Conservation (phyloP, 2,888 invertebrate genomes). For the Serripes groenlandicus region DNA sequence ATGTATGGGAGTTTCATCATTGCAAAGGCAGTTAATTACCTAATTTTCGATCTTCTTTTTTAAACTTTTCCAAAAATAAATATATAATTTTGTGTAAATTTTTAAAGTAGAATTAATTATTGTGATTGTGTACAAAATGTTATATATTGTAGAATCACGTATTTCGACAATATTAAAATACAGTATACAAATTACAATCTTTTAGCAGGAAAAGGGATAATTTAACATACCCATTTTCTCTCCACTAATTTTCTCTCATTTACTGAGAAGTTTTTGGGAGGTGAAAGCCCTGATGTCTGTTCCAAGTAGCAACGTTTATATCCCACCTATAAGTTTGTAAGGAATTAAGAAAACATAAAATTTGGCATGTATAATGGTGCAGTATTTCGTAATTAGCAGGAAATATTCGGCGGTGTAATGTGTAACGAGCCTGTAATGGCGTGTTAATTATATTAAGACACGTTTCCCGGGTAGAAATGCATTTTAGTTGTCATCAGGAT, state of each 20-base stretch:
- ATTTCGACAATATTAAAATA: too few relatives aligned
- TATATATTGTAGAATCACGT: too few relatives aligned
- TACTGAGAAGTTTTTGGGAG: too few relatives aligned
- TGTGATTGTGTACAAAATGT: too few relatives aligned
- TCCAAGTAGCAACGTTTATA: conserved; percentile 10
- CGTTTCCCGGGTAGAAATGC: conserved; percentile 8
- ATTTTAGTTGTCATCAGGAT: conserved; percentile 3
- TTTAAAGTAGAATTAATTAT: too few relatives aligned
- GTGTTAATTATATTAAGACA: conserved; percentile 17
- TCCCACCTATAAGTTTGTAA: not conserved
- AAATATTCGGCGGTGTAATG: not conserved
- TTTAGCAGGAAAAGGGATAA: too few relatives aligned
- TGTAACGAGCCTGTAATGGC: conserved; percentile 16
- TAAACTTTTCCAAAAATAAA: too few relatives aligned
- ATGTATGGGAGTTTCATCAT: too few relatives aligned
- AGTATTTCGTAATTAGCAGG: conserved; percentile 20
- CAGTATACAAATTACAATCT: too few relatives aligned
- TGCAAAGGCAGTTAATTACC: too few relatives aligned
- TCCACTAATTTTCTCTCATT: conserved; percentile 23
- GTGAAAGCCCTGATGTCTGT: conserved; percentile 10
- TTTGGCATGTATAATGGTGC: not conserved
- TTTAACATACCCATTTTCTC: conserved; percentile 17
- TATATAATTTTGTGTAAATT: too few relatives aligned
- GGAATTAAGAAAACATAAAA: conserved; percentile 17
- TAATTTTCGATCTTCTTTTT: too few relatives aligned